Conservation (phyloP, 2,888 invertebrate genomes). For the Platynereis dumerilii region DNA sequence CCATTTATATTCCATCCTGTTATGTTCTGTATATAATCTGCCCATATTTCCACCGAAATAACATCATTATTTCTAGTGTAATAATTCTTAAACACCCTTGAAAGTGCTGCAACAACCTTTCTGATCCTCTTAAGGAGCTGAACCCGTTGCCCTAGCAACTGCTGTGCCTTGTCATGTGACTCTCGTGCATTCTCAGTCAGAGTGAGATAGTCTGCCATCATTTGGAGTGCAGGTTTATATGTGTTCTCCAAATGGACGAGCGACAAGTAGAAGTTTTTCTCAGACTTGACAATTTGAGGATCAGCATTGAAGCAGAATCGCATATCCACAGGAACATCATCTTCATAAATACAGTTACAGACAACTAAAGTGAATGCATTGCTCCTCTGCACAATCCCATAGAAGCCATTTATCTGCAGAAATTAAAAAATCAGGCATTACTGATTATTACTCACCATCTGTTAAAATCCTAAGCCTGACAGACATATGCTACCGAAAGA, state of each 20-base stretch:
- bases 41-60: background rate
- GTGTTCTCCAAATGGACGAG: constrained; percentile 20
- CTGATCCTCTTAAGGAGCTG: constrained; percentile 10
- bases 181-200: constrained; percentile 14
- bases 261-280: constrained; percentile 19
- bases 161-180: background rate
- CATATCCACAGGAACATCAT: constrained; percentile 11
- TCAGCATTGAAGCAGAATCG: constrained; percentile 16
- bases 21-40: constrained; percentile 11
- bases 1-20: constrained; percentile 21
- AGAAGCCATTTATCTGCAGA: constrained; percentile 17
- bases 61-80: background rate
- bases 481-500: no score
- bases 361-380: constrained; percentile 11
- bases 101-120: background rate
- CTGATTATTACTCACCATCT: no score
- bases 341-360: constrained; percentile 14
- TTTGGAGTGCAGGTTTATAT: constrained; percentile 3
- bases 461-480: no score
- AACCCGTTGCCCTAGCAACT: constrained; percentile 6
- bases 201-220: constrained; percentile 11
- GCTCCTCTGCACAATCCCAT: constrained; percentile 10
- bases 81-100: background rate
- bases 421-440: no score
- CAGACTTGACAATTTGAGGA: background rate